Evolutionary conservation across 2,113 vertebrate genomes (phyloP).

Genomic region (Scomber japonicus): DNA sequence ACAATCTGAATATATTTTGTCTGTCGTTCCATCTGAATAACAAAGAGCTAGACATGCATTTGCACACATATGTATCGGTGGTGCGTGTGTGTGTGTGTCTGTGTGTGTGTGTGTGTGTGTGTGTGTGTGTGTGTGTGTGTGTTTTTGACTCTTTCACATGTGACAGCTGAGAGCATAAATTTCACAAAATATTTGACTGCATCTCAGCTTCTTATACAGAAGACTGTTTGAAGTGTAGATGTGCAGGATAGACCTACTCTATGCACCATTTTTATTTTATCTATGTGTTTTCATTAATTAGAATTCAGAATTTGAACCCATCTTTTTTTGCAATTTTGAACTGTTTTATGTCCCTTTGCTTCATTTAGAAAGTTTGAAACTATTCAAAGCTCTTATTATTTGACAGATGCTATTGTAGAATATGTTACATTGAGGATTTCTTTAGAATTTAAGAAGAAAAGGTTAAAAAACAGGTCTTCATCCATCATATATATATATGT

Average conservation of each 20-base stretch:
- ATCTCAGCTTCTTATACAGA: constrained; percentile 1
- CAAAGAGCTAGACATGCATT: constrained; percentile 64
- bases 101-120: constrained; percentile 34
- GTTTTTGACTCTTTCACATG: constrained; percentile 51
- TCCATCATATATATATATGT: no score
- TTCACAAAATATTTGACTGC: constrained; percentile 47
- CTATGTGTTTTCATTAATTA: background rate
- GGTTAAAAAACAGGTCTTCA: no score
- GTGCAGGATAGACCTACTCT: constrained; percentile 1
- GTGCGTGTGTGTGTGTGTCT: constrained; percentile 33
- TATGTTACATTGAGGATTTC: background rate
- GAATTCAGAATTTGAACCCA: background rate
- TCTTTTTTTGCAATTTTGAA: background rate
- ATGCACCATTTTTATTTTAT: background rate
- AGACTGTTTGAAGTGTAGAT: constrained; percentile 61
- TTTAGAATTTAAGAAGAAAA: background rate
- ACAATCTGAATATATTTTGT: constrained; percentile 81
- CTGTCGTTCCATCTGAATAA: constrained; percentile 79
- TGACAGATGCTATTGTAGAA: no score
- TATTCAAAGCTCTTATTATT: background rate
- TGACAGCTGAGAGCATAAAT: constrained; percentile 43
- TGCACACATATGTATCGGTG: constrained; percentile 33
- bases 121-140: constrained; percentile 34
- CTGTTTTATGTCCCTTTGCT: background rate
- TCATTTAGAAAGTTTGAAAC: background rate